These are phyloP conservation scores for Leptinotarsa texana DNA, from an alignment of 1,140 invertebrate species.

Conservation along the genomic window DNA sequence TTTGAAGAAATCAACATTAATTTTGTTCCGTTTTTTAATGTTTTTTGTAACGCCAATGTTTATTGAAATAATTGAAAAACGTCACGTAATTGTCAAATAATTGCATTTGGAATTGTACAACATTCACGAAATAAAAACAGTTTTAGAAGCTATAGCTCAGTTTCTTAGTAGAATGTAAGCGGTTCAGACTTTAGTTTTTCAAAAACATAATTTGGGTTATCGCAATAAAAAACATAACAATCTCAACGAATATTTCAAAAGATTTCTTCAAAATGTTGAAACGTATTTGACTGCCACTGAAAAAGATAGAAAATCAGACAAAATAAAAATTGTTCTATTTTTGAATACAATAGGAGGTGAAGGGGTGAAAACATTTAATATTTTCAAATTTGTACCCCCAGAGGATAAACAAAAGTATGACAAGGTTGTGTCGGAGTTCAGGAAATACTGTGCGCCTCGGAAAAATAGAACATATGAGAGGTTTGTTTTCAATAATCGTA, in stretches of 20 bases:
- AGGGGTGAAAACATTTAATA: conserved; percentile 36
- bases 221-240: too few species aligned
- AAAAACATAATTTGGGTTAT: too few species aligned
- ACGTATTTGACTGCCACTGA: conserved; percentile 32
- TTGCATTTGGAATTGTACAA: too few species aligned
- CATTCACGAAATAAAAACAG: too few species aligned
- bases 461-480: conserved; percentile 27
- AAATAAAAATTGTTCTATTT: conserved; percentile 34
- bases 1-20: too few species aligned
- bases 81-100: too few species aligned
- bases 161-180: too few species aligned
- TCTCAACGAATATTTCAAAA: conserved; percentile 36
- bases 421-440: conserved; percentile 36
- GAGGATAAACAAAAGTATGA: conserved; percentile 29
- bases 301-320: conserved; percentile 15
- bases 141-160: too few species aligned
- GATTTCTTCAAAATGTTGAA: conserved; percentile 35
- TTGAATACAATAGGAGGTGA: conserved; percentile 34
- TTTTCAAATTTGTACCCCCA: conserved; percentile 31
- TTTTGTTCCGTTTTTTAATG: too few species aligned
- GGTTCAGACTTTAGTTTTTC: too few species aligned
- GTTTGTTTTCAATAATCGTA: conserved; percentile 1
- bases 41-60: too few species aligned
- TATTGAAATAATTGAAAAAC: too few species aligned
- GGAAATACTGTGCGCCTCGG: conserved; percentile 42